Conservation (phyloP, 2,888 invertebrate genomes). For the Lycia hirtaria region DNA sequence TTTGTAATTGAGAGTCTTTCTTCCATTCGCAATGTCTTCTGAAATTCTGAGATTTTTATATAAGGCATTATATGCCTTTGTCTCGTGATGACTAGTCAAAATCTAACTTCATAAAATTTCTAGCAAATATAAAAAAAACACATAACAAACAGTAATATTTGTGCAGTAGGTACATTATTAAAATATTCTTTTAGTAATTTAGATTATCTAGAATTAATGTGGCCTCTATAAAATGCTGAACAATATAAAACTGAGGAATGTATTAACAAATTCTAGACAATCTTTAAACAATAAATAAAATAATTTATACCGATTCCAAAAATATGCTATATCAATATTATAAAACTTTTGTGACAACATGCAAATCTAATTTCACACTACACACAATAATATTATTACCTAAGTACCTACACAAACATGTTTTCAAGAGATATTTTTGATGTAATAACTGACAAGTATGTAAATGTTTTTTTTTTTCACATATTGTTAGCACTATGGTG, state of each 20-base stretch:
- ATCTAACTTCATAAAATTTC: background rate
- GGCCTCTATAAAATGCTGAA: background rate
- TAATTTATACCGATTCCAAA: background rate
- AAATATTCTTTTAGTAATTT: background rate
- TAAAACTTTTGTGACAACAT: background rate
- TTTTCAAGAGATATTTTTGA: background rate
- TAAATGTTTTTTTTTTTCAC: too few relatives aligned
- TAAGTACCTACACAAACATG: background rate
- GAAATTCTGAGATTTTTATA: too few relatives aligned
- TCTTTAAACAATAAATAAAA: background rate
- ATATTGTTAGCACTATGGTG: too few relatives aligned
- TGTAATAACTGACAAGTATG: background rate
- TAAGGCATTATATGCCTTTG: background rate
- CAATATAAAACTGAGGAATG: constrained; percentile 1
- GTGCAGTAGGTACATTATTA: background rate
- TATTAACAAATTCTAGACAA: constrained; percentile 5
- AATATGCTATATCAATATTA: too few relatives aligned
- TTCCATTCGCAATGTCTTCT: too few relatives aligned
- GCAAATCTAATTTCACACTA: background rate
- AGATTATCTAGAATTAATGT: background rate
- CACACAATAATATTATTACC: background rate
- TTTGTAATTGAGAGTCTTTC: too few relatives aligned
- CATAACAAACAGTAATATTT: background rate
- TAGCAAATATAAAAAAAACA: background rate
- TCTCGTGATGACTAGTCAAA: background rate